Evolutionary conservation across 2,797 vertebrate genomes (phyloP).

Genomic region (Phoeniculus purpureus): DNA sequence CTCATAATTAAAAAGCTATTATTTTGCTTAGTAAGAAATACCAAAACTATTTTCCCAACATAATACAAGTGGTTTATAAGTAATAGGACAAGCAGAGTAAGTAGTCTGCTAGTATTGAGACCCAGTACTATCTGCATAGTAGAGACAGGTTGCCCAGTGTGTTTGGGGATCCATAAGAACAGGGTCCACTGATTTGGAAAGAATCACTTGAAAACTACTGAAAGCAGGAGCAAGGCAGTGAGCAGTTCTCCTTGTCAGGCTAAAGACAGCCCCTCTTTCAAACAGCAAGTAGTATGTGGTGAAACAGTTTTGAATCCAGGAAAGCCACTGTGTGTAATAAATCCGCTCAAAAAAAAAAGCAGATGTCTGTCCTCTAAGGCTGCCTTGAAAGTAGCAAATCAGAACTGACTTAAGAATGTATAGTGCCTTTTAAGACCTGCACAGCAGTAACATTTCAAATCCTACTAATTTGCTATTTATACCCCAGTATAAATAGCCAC

Average conservation of each 20-base stretch:
- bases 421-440: background rate
- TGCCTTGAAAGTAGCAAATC: background rate
- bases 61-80: accelerated
- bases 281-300: background rate
- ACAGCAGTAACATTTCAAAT: background rate
- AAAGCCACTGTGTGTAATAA: background rate
- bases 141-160: background rate
- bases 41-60: background rate
- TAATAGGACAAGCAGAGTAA: background rate
- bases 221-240: background rate
- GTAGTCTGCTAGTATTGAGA: too few species aligned
- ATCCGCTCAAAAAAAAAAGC: background rate
- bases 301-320: background rate
- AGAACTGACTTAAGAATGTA: background rate
- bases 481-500: slow-evolving; percentile 6
- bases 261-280: background rate
- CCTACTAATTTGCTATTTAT: slow-evolving; percentile 38
- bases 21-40: background rate
- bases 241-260: background rate
- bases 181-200: background rate
- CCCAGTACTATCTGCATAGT: background rate
- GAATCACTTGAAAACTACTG: background rate
- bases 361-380: background rate
- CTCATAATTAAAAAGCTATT: background rate
- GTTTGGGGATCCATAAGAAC: background rate